Base-by-base conservation (phyloP, 2,888 invertebrate genomes). In the Drosophila austrosaltans region DNA sequence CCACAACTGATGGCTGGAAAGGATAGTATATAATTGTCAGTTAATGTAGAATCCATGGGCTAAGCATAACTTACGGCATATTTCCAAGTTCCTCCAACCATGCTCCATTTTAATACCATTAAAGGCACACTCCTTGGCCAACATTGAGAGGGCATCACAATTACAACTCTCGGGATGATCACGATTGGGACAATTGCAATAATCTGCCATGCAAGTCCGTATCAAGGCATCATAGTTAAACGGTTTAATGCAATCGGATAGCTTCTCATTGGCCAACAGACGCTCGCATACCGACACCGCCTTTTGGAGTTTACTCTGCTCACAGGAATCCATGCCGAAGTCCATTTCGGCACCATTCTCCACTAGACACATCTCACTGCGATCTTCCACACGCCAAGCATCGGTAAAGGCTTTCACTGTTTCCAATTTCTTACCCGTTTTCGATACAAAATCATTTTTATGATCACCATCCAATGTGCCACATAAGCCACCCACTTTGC, bases 401-500 rank as follows among this genome's bases (percentile, higher is more conserved):
- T 93, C 92, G 7, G 90, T 81, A 71, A 93, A 93, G 3, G 93
- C 89, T 62, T 92, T 90, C 0, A 90, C 80, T 0, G 92, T 92
- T 68, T 90, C 89, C 53, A 93, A 93, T 2, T 92, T 81, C 0
- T 90, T 92, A 0, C 95, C 95, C 39, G 95, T 95, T 79, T 94
- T 94, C 0, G 94, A 94, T 39, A 92, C 90, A 75, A 96, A 93
- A 90, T 98, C 97, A 86, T 97, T 96, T 6, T 92, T 92, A 4
- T 93, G 92, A 81, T 95, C 93, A 0, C 96, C 96, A 90, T 98
- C 96, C 78, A 96, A 92, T 0, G 93, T 93, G 0, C 98, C 98
- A 89, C 98, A 98, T 0, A 98, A 93, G 64, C 98, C 98, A 72
- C 95, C 95, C 0, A 97, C 96, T 82, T 95, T 94, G 85, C 96